Percentiles rank a stretch among this genome's conserved stretches.
Conservation (phyloP, 1,140 invertebrate genomes). For the Cotesia typhae region DNA sequence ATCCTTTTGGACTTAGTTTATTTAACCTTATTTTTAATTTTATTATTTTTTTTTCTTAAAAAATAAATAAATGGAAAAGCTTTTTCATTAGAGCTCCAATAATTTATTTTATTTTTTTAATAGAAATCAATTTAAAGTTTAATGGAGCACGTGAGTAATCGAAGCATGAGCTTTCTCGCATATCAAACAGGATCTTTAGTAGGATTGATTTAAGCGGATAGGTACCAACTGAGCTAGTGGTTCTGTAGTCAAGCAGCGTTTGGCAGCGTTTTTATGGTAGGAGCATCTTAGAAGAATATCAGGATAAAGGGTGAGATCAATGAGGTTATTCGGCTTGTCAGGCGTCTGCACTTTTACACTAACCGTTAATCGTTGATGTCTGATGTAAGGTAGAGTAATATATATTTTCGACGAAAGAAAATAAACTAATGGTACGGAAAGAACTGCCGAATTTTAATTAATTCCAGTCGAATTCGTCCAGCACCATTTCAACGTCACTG, state of each 20-base stretch:
- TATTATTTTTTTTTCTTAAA: neutral
- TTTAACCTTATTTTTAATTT: slow-evolving; percentile 6
- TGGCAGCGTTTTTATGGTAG: neutral
- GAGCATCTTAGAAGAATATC: too few species aligned
- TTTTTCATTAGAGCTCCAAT: slow-evolving; percentile 9
- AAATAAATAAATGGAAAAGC: neutral
- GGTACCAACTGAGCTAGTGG: neutral
- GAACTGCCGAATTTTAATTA: slow-evolving; percentile 40
- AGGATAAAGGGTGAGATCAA: too few species aligned
- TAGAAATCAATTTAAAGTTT: slow-evolving; percentile 40
- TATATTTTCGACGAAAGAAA: neutral
- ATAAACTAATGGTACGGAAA: slow-evolving; percentile 35
- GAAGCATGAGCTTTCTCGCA: slow-evolving; percentile 36
- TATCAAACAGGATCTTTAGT: slow-evolving; percentile 30
- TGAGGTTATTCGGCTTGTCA: too few species aligned
- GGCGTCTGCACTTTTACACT: neutral
- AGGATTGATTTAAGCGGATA: neutral
- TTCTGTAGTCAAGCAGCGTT: neutral
- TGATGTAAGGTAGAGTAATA: neutral
- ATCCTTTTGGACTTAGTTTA: neutral
- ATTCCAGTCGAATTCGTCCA: slow-evolving; percentile 30
- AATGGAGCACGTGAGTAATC: slow-evolving; percentile 42
- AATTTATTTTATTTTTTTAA: slow-evolving; percentile 25
- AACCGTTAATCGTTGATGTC: neutral
- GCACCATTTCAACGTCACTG: slow-evolving; percentile 15